A percentile compares a stretch with the other conserved stretches of the same genome.
Conservation (phyloP, 2,888 invertebrate species). For the Lycophotia porphyrea region DNA sequence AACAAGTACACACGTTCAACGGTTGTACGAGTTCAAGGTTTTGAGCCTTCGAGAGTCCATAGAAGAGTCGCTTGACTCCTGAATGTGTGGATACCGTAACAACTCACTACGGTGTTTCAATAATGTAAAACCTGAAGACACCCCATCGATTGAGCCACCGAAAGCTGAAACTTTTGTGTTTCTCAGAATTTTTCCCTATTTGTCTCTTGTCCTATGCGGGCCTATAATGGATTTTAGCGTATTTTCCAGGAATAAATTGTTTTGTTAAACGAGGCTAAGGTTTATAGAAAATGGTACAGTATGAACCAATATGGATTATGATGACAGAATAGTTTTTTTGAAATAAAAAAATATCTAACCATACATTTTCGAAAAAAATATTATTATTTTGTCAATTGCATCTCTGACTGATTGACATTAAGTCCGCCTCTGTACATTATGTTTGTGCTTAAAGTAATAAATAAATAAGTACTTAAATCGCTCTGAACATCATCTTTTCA, state of each 20-base stretch:
- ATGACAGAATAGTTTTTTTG: not conserved
- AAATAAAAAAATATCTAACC: not conserved
- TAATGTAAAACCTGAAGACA: not conserved
- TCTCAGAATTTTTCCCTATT: not conserved
- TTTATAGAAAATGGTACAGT: not conserved
- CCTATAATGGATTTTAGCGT: not conserved
- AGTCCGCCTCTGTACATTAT: not conserved
- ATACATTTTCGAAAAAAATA: not conserved
- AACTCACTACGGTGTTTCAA: conserved; percentile 26
- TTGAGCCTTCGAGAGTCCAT: not conserved
- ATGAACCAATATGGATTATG: too few relatives aligned
- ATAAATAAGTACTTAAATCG: not conserved
- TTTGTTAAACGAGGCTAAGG: not conserved
- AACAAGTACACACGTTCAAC: conserved; percentile 19
- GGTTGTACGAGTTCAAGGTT: not conserved
- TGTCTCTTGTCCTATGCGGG: not conserved
- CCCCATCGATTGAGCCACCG: not conserved
- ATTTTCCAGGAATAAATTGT: not conserved
- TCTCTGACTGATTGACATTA: not conserved
- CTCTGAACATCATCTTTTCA: not conserved
- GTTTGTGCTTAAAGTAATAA: not conserved
- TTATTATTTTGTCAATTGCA: not conserved
- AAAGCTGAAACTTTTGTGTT: not conserved
- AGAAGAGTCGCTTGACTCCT: not conserved
- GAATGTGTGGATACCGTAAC: conserved; percentile 9